Evolutionary conservation across 2,888 invertebrate genomes (phyloP).

Genomic region (Argynnis bischoffii): DNA sequence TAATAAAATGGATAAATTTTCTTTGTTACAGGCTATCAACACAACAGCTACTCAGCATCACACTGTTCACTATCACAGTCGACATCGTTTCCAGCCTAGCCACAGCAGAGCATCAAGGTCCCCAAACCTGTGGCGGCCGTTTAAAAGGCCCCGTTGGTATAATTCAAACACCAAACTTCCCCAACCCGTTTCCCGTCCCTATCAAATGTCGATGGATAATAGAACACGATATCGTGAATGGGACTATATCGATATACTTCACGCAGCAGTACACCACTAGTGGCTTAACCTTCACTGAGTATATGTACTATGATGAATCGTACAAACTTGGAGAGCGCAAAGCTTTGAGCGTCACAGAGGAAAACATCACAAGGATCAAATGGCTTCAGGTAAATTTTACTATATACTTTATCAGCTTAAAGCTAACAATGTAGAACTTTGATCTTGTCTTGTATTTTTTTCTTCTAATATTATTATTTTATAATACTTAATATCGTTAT

Average conservation of each 20-base stretch:
- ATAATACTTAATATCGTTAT: too few species aligned
- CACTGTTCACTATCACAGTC: slow-evolving; percentile 58
- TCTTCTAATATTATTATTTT: neutral
- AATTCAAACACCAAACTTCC: slow-evolving; percentile 93
- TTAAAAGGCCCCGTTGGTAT: slow-evolving; percentile 85
- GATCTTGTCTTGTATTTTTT: neutral
- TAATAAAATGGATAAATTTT: slow-evolving; percentile 10
- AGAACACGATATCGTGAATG: slow-evolving; percentile 87
- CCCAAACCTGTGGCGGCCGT: slow-evolving; percentile 85
- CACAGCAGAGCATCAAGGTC: slow-evolving; percentile 64
- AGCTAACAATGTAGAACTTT: neutral
- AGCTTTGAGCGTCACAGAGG: slow-evolving; percentile 87
- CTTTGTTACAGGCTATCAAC: slow-evolving; percentile 65
- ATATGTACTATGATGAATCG: slow-evolving; percentile 87
- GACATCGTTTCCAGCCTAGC: slow-evolving; percentile 56
- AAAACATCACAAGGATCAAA: slow-evolving; percentile 86
- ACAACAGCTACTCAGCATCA: slow-evolving; percentile 60
- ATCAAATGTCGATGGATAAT: slow-evolving; percentile 94
- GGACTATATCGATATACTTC: slow-evolving; percentile 92
- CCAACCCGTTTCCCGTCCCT: slow-evolving; percentile 90
- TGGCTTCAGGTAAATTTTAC: slow-evolving; percentile 72
- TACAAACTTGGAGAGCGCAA: slow-evolving; percentile 85
- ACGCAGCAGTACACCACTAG: slow-evolving; percentile 93
- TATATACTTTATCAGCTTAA: neutral
- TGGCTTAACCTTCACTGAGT: slow-evolving; percentile 89